Conservation (phyloP, 2,113 vertebrate genomes). For the Campylomormyrus numenius region DNA sequence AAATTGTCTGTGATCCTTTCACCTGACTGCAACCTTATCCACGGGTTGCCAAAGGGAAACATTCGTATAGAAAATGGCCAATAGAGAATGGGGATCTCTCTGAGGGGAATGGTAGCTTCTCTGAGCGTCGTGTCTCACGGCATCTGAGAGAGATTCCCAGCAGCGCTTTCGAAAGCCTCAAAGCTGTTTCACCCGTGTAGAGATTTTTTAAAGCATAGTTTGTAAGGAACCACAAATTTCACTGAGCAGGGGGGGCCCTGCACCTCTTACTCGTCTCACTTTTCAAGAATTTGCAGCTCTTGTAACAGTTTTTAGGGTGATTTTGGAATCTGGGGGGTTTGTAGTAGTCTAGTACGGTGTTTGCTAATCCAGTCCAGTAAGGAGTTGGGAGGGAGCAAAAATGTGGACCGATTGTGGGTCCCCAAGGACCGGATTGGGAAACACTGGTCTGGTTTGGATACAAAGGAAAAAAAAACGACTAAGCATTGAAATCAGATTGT, state of each 20-base stretch:
- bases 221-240: background rate
- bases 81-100: conserved; percentile 21
- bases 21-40: conserved; percentile 52
- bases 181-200: conserved; percentile 5
- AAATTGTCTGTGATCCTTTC: background rate
- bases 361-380: background rate
- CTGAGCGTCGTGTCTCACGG: conserved; percentile 45
- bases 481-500: conserved; percentile 13
- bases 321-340: conserved; percentile 21
- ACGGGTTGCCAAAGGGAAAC: conserved; percentile 56
- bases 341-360: conserved; percentile 10
- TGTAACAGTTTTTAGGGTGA: background rate
- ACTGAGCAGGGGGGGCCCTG: background rate
- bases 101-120: conserved; percentile 40
- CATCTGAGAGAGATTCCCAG: conserved; percentile 34
- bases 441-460: conserved; percentile 36
- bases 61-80: conserved; percentile 46
- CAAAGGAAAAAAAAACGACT: conserved; percentile 24
- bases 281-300: conserved; percentile 14
- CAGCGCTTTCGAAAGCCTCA: background rate
- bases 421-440: background rate
- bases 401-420: background rate
- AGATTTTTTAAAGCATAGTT: conserved; percentile 16
- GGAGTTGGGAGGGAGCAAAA: background rate
- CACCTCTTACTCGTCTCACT: background rate